A percentile compares a stretch with the other conserved stretches of the same genome.
Conservation (phyloP, 1,140 invertebrate genomes). For the Battus philenor region DNA sequence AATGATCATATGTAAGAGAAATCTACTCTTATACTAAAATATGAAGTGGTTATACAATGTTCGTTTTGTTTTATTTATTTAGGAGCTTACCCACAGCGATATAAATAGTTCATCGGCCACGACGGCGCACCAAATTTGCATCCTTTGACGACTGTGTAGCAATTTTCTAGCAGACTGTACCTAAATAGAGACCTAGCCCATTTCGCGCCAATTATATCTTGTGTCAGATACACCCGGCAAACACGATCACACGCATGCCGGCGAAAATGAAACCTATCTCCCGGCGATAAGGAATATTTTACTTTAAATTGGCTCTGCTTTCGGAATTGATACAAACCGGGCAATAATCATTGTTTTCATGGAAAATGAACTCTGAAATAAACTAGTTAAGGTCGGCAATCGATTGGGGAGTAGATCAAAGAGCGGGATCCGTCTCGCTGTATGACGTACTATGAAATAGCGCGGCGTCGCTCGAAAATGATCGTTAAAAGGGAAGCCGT, state of each 20-base stretch:
- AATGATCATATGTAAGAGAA: too few species aligned
- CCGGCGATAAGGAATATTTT: conserved; percentile 7
- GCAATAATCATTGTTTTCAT: conserved; percentile 26
- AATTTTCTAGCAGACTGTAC: conserved; percentile 33
- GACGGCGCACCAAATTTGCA: conserved; percentile 16
- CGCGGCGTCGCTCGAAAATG: conserved; percentile 51
- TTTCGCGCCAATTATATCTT: conserved; percentile 46
- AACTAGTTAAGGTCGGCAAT: conserved; percentile 25
- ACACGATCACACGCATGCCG: conserved; percentile 2
- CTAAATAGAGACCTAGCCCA: conserved; percentile 30
- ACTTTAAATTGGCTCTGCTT: conserved; percentile 18
- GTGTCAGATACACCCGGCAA: conserved; percentile 32
- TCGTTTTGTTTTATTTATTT: too few species aligned
- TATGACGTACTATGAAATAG: conserved; percentile 59
- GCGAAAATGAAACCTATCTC: conserved; percentile 3
- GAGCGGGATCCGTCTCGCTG: conserved; percentile 37
- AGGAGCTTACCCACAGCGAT: too few species aligned
- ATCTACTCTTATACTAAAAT: too few species aligned
- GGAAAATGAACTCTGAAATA: conserved; percentile 32
- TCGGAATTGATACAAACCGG: conserved; percentile 38
- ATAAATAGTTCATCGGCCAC: conserved; percentile 2
- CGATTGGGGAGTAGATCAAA: conserved; percentile 48
- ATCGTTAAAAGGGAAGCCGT: conserved; percentile 41
- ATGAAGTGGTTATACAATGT: too few species aligned
- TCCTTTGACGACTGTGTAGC: conserved; percentile 18